Conservation (phyloP, 2,113 vertebrate species). For the Castor canadensis region DNA sequence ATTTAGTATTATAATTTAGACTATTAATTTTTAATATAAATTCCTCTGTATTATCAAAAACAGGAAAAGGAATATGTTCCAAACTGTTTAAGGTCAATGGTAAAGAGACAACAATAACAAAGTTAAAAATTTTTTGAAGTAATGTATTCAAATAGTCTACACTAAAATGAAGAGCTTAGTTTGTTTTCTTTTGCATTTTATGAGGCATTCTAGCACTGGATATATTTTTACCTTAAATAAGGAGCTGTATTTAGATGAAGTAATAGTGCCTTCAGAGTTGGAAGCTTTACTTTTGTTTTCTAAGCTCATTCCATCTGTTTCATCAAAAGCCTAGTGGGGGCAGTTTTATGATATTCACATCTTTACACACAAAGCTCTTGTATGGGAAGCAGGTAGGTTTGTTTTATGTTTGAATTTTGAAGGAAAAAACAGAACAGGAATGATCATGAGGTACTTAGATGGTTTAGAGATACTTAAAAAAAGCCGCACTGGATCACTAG, state of each 20-base stretch:
- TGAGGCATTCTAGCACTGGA: not conserved
- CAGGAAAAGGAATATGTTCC: conserved; percentile 1
- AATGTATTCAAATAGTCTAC: conserved; percentile 29
- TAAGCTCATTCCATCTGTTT: conserved; percentile 60
- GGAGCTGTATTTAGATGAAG: conserved; percentile 39
- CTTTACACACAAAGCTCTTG: not conserved
- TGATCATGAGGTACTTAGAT: not conserved
- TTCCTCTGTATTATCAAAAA: conserved; percentile 18
- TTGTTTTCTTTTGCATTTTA: conserved; percentile 41
- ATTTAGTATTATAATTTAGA: conserved; percentile 1
- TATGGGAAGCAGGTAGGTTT: not conserved
- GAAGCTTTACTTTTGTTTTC: conserved; percentile 51
- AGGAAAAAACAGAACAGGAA: not conserved
- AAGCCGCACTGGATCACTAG: not conserved
- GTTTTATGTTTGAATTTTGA: conserved; percentile 36
- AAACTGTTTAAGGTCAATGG: conserved; percentile 44
- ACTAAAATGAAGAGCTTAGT: not conserved
- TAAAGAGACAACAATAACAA: not conserved
- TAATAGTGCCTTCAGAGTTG: not conserved
- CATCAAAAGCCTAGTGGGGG: not conserved
- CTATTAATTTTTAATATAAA: conserved; percentile 39
- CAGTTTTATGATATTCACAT: not conserved
- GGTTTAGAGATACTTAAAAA: not conserved
- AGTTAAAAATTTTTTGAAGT: conserved; percentile 37
- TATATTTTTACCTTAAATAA: conserved; percentile 41